Conservation (phyloP, 2,888 invertebrate species). For the Epirrita christyi region DNA sequence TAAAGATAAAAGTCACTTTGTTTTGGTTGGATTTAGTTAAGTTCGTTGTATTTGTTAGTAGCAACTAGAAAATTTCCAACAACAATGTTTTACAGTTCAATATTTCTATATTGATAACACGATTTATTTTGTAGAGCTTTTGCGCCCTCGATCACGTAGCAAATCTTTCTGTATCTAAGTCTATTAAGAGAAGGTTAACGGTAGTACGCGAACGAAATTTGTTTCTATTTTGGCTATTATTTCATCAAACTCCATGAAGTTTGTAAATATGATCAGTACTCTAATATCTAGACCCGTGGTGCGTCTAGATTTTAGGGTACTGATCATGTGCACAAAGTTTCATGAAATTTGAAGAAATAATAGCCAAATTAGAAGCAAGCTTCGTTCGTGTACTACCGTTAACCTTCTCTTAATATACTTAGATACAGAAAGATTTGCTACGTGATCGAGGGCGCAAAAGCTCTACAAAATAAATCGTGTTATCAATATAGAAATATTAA, state of each 20-base stretch:
- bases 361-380: no score
- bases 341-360: no score
- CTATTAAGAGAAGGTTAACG: no score
- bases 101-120: conserved; percentile 14
- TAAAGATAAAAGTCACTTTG: conserved; percentile 11
- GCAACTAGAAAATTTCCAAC: conserved; percentile 30
- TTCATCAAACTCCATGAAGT: no score
- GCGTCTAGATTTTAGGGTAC: no score
- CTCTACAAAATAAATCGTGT: conserved; percentile 12
- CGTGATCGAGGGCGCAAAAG: conserved; percentile 9
- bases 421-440: background rate
- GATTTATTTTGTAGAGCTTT: conserved; percentile 12
- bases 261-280: no score
- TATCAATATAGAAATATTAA: conserved; percentile 14
- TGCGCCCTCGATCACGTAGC: conserved; percentile 1
- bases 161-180: background rate
- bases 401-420: no score
- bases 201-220: no score
- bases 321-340: no score
- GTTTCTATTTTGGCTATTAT: no score
- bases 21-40: background rate
- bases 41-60: conserved; percentile 18
- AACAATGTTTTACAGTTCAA: conserved; percentile 34
- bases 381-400: no score
- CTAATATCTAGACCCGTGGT: no score